Evolutionary conservation across 2,888 invertebrate species (phyloP).

Genomic region (Octodonta nipae): DNA sequence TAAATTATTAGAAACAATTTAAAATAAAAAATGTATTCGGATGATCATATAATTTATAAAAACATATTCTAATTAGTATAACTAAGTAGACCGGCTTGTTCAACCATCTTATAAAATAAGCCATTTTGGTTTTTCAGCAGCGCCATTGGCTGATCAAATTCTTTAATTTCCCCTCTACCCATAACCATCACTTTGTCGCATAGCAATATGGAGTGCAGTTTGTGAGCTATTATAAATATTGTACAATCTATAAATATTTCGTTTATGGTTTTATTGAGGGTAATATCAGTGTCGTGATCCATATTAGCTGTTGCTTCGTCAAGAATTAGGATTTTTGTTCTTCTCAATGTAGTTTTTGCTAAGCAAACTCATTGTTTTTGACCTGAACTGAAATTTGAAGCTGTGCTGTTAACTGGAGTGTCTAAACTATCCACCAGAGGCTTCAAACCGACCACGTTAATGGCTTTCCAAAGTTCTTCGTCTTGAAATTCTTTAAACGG

Average conservation of each 20-base stretch:
- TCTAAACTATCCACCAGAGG: slow-evolving; percentile 46
- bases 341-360: slow-evolving; percentile 38
- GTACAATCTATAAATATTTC: slow-evolving; percentile 40
- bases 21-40: too few relatives aligned
- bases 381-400: slow-evolving; percentile 18
- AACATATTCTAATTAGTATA: too few relatives aligned
- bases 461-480: slow-evolving; percentile 18
- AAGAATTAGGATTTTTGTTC: slow-evolving; percentile 37
- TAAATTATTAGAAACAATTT: too few relatives aligned
- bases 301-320: slow-evolving; percentile 58
- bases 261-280: slow-evolving; percentile 51
- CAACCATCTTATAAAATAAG: slow-evolving; percentile 50
- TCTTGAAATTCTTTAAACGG: slow-evolving; percentile 18
- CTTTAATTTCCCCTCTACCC: slow-evolving; percentile 34
- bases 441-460: slow-evolving; percentile 27
- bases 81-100: slow-evolving; percentile 50
- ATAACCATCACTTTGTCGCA: slow-evolving; percentile 41
- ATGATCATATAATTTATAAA: too few relatives aligned
- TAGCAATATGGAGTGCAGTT: slow-evolving; percentile 41
- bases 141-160: slow-evolving; percentile 17
- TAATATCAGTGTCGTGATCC: slow-evolving; percentile 62
- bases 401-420: slow-evolving; percentile 19
- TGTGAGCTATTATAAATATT: slow-evolving; percentile 37
- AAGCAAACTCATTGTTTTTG: slow-evolving; percentile 42
- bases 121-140: slow-evolving; percentile 45